A percentile compares a stretch with the other conserved stretches of the same genome.
These are phyloP conservation scores for Hippocampus barbouri DNA, from an alignment of 2,113 vertebrate genomes.

Conservation along the genomic window DNA sequence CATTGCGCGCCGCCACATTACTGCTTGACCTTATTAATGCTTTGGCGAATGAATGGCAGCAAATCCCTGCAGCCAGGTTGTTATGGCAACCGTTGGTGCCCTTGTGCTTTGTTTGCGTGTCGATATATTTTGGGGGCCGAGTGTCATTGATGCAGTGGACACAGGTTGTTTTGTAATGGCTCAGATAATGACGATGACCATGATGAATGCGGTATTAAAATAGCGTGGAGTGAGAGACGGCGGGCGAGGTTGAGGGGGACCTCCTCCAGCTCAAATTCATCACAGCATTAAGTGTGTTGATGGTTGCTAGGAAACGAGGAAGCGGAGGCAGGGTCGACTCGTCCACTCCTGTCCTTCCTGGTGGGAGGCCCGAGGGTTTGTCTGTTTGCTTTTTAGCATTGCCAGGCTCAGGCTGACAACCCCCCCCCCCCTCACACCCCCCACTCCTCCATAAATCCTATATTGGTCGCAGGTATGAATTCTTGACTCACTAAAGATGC, in stretches of 20 bases:
- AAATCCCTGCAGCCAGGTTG: conserved; percentile 4
- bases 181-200: conserved; percentile 17
- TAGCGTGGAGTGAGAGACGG: background rate
- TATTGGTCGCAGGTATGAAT: conserved; percentile 45
- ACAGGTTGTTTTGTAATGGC: conserved; percentile 27
- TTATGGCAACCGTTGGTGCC: conserved; percentile 9
- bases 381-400: conserved; percentile 56
- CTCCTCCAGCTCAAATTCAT: conserved; percentile 20
- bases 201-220: conserved; percentile 17
- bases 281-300: conserved; percentile 22
- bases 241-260: conserved; percentile 1
- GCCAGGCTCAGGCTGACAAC: conserved; percentile 18
- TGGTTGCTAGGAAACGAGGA: conserved; percentile 35
- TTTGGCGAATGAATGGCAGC: conserved; percentile 1
- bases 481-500: conserved; percentile 61
- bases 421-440: background rate
- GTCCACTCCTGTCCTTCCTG: conserved; percentile 24
- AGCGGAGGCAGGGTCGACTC: background rate
- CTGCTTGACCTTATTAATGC: conserved; percentile 13
- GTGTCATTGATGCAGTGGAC: conserved; percentile 10
- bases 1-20: background rate
- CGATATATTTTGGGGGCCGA: conserved; percentile 5
- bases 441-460: conserved; percentile 42
- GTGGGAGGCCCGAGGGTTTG: conserved; percentile 32
- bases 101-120: conserved; percentile 4